phyloP scores from a whole-genome alignment of 2,113 vertebrate species.

The Aptenodytes forsteri region DNA sequence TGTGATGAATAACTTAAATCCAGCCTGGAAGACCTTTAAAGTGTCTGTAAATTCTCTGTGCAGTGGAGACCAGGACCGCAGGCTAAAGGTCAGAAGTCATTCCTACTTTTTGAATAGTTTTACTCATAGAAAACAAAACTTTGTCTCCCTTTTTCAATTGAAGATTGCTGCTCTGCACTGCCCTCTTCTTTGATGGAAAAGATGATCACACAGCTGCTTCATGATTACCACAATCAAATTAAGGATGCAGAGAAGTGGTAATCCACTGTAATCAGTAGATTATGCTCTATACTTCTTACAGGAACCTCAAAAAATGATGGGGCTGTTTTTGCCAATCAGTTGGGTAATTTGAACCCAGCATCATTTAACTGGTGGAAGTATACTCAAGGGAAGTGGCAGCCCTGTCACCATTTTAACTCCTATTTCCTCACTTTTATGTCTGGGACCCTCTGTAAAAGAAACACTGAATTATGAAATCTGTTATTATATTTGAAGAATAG shows the following conservation, averaged over 20 bases:
- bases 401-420: background rate
- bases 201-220: background rate
- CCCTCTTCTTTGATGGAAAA: background rate
- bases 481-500: background rate
- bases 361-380: background rate
- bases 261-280: background rate
- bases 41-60: conserved; percentile 96
- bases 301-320: background rate
- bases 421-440: background rate
- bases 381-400: background rate
- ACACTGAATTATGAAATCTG: background rate
- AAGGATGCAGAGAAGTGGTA: background rate
- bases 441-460: background rate
- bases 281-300: background rate
- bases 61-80: conserved; percentile 93
- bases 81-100: conserved; percentile 85
- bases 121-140: background rate
- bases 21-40: conserved; percentile 96
- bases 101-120: background rate
- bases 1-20: conserved; percentile 98
- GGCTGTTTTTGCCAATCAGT: background rate
- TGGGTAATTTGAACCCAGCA: background rate
- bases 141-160: background rate
- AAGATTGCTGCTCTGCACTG: background rate
- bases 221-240: conserved; percentile 25